Evolutionary conservation across 2,888 invertebrate species (phyloP).

Genomic region (Drymonia ruficornis): DNA sequence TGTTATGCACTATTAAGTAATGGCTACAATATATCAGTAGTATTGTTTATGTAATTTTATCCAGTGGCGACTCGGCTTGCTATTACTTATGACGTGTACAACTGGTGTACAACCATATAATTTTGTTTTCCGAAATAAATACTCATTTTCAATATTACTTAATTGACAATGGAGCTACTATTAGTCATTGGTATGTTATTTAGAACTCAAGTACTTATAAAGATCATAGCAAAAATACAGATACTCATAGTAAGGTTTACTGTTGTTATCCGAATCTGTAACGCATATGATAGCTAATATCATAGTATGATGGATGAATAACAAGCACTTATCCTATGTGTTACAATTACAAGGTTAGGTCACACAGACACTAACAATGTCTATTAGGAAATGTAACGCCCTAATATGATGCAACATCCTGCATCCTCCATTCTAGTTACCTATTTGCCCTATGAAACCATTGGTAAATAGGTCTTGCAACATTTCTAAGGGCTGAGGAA

Average conservation of each 20-base stretch:
- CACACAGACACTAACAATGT: slow-evolving; percentile 24
- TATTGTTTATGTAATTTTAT: slow-evolving; percentile 1
- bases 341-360: slow-evolving; percentile 29
- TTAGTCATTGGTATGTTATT: too few species aligned
- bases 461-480: too few species aligned
- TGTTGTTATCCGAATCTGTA: too few species aligned
- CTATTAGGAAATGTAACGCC: slow-evolving; percentile 40
- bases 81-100: neutral
- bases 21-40: neutral
- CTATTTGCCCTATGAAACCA: neutral
- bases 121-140: too few species aligned
- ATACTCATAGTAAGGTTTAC: too few species aligned
- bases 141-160: too few species aligned
- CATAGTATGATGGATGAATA: slow-evolving; percentile 15
- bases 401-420: slow-evolving; percentile 32
- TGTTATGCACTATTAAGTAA: slow-evolving; percentile 1
- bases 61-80: neutral
- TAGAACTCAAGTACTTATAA: too few species aligned
- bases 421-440: slow-evolving; percentile 13
- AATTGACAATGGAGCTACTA: too few species aligned
- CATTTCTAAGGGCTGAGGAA: too few species aligned
- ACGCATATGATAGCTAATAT: too few species aligned
- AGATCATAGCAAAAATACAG: too few species aligned
- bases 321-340: slow-evolving; percentile 27
- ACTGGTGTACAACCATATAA: too few species aligned